Conservation (phyloP, 2,797 vertebrate genomes). For the Lithobates sylvaticus region DNA sequence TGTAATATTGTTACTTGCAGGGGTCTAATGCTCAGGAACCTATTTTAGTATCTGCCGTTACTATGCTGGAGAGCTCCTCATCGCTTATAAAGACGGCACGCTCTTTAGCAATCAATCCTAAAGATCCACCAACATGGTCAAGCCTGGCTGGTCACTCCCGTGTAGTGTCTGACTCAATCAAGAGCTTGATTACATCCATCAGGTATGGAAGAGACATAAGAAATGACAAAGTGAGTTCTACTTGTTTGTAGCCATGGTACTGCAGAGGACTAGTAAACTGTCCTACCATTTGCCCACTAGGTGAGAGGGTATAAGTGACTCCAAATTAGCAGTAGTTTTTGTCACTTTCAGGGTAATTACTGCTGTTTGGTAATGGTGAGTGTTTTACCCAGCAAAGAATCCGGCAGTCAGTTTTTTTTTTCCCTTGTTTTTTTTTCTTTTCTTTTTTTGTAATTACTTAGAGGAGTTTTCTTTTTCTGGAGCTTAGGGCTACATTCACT, state of each 20-base stretch:
- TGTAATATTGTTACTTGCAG: conserved; percentile 69
- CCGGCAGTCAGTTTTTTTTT: no score
- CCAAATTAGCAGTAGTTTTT: no score
- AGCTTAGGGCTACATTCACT: no score
- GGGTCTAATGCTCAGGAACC: conserved; percentile 94
- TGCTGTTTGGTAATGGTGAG: no score
- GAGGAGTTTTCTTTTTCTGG: no score
- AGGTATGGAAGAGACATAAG: conserved; percentile 77
- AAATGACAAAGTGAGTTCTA: not conserved
- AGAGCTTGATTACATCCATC: conserved; percentile 97
- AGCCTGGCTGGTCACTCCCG: conserved; percentile 94
- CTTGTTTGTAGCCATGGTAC: not conserved
- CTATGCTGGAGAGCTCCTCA: conserved; percentile 96
- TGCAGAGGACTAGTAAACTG: no score
- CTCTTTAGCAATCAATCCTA: conserved; percentile 94
- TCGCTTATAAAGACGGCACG: conserved; percentile 92
- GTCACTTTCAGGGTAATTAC: no score
- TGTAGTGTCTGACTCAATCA: conserved; percentile 97
- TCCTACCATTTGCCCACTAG: no score
- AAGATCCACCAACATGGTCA: conserved; percentile 97
- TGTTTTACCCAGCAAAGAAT: no score
- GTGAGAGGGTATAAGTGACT: no score
- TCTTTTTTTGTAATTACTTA: no score
- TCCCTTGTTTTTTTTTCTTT: no score
- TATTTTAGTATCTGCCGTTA: conserved; percentile 90